Conservation (phyloP, 1,140 invertebrate species). For the Drosophila bocqueti region DNA sequence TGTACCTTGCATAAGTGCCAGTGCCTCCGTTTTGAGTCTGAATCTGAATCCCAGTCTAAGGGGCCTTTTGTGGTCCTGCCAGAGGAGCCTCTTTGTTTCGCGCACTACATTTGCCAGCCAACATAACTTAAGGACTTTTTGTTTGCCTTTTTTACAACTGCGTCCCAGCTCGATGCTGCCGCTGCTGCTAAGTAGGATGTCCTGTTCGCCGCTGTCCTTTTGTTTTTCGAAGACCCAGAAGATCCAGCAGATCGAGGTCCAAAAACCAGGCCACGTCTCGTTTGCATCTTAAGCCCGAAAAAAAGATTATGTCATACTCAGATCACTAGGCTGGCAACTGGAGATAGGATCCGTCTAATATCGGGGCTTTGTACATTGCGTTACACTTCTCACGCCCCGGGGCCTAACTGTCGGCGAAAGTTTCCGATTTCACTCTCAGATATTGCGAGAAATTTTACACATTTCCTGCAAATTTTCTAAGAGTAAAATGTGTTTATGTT, state of each 20-base stretch:
- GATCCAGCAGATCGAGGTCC: constrained; percentile 1
- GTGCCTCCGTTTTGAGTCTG: constrained; percentile 16
- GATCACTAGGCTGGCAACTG: constrained; percentile 57
- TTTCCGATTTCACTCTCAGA: constrained; percentile 70
- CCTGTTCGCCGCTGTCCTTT: constrained; percentile 61
- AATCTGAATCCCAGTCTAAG: constrained; percentile 30
- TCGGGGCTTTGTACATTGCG: constrained; percentile 45
- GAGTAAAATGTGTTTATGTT: constrained; percentile 61
- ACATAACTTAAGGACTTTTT: constrained; percentile 85
- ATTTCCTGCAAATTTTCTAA: constrained; percentile 62
- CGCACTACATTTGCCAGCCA: constrained; percentile 62
- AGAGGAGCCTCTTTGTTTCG: constrained; percentile 58
- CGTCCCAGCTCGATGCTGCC: constrained; percentile 25
- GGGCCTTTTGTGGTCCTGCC: constrained; percentile 34
- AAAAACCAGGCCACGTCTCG: constrained; percentile 55
- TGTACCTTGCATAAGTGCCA: constrained; percentile 71
- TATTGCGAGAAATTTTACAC: constrained; percentile 63
- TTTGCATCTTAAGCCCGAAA: constrained; percentile 72
- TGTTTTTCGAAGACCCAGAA: constrained; percentile 11
- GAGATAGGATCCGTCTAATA: constrained; percentile 41
- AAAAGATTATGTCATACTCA: constrained; percentile 76
- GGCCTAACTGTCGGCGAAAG: constrained; percentile 26
- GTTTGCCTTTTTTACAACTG: constrained; percentile 82
- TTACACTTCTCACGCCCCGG: constrained; percentile 77
- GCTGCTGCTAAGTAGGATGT: constrained; percentile 72